Evolutionary conservation across 2,113 vertebrate species (phyloP), one percentile per base, ranked within the genome.

Genomic region (Hippolais icterina): DNA sequence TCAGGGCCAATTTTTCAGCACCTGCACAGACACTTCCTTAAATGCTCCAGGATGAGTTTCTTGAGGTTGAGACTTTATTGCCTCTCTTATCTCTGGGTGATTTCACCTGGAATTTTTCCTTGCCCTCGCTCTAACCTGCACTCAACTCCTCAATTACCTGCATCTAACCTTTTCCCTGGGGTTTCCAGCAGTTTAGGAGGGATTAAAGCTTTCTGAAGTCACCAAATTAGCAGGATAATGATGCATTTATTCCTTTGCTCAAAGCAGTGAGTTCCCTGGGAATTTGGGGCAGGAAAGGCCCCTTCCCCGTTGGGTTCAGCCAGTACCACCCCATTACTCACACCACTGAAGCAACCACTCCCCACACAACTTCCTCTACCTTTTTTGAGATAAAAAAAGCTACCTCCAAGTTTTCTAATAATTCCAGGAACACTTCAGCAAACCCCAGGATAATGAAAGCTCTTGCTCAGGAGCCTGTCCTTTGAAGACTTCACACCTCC

Each of bases 311-410:
- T 60, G 68, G 41, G 13, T 65, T 83, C 88, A 86, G 83, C 83
- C 95, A 72, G 79, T 77, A 88, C 88, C 95, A 90, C 94, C 94
- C 96, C 83, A 83, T 97, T 94, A 94, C 41, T 96, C 96, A 97
- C 79, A 72, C 3, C 0, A 47, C 88, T 10, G 37, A 83, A 83
- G 83, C 88, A 94, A 90, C 90, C 95, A 93, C 96, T 96, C 92
- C 95, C 94, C 68, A 46, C 17, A 2, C 59, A 17, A 60, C 85
- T 86, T 94, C 92, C 95, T 92, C 54, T 3, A 54, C 70, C 53
- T 93, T 88, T 85, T 85, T 19, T 25, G n/a, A 72, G 92, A 93
- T 93, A 90, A 57, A 94, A 93, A 93, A 65, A 83, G 79, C 66
- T 81, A 80, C 92, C 71, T 93, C 52, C 56, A 12, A 42, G 63